Conservation (phyloP, 1,140 invertebrate genomes). For the Papilio helenus region DNA sequence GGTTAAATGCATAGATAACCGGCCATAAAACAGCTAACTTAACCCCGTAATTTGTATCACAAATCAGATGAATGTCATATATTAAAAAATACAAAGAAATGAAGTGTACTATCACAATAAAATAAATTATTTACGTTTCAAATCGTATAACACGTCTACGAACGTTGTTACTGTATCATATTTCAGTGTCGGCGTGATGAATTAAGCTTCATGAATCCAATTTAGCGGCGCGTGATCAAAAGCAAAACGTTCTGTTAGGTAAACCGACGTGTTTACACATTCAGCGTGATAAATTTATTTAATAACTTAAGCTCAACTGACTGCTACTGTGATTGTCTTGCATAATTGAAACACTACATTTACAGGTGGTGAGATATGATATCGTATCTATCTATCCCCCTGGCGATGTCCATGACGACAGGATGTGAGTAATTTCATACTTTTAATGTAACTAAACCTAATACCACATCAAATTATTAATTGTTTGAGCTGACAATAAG, state of each 20-base stretch:
- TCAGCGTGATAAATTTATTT: conserved; percentile 23
- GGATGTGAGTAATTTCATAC: background rate
- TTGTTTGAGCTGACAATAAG: background rate
- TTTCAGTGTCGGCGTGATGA: conserved; percentile 20
- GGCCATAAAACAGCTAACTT: background rate
- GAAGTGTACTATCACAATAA: background rate
- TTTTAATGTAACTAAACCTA: conserved; percentile 12
- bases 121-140: conserved; percentile 7
- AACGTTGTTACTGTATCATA: conserved; percentile 8
- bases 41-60: background rate
- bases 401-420: background rate
- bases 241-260: conserved; percentile 23
- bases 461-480: conserved; percentile 19
- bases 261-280: conserved; percentile 26
- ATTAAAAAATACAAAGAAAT: background rate
- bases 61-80: background rate
- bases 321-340: background rate
- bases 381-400: too few species aligned
- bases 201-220: conserved; percentile 26
- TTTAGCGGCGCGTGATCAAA: conserved; percentile 24
- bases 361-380: too few species aligned
- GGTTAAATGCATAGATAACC: too few species aligned
- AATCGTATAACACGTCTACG: conserved; percentile 1
- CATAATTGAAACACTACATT: background rate
- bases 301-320: conserved; percentile 1